Base-by-base conservation (phyloP, 2,888 invertebrate species). In the Sympetrum striolatum region DNA sequence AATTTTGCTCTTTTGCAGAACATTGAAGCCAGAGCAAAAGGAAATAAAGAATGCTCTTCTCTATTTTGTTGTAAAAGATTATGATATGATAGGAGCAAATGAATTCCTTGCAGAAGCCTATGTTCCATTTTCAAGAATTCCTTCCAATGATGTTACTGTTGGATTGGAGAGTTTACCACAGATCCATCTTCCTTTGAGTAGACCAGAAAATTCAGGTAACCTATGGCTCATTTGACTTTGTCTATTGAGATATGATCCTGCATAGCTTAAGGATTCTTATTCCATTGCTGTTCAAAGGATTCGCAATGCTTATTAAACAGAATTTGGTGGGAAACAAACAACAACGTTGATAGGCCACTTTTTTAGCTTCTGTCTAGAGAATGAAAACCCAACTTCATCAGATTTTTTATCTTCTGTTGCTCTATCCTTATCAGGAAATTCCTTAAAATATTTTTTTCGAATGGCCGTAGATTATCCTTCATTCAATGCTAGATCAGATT, bases 61-160 rank as follows among this genome's bases (percentile, higher is more conserved):
- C 91, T 96, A 97, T 92, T 97, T 99, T 93, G 97, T 98, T 92
- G 96, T 99, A 22, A 99, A 99, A 95, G 99, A 99, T 94, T 98
- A 98, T 94, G 99, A 99, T 94, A 96, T 98, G 94, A 96, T 99
- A 94, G 97, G 98, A 90, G 96, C 98, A 93, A 98, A 98, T 93
- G 98, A 98, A 93, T 99, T 99, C 94, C 97, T 99, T 92, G 99
- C 98, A 14, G 99, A 99, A 94, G 98, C 98, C 79, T 99, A 98
- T 94, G 93, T 99, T 58, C 96, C 97, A 92, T 97, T 99, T 94
- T 95, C 95, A 91, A 97, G 97, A 92, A 95, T 98, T 92, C 95
- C 96, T 22, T 95, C 95, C 92, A 96, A 96, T 0, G 95, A 95
- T 0, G 95, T 95, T 90, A 95, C 96, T 2, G 95, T 95, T 82